Evolutionary conservation across 2,797 vertebrate species (phyloP).

Genomic region (Amniataba percoides): DNA sequence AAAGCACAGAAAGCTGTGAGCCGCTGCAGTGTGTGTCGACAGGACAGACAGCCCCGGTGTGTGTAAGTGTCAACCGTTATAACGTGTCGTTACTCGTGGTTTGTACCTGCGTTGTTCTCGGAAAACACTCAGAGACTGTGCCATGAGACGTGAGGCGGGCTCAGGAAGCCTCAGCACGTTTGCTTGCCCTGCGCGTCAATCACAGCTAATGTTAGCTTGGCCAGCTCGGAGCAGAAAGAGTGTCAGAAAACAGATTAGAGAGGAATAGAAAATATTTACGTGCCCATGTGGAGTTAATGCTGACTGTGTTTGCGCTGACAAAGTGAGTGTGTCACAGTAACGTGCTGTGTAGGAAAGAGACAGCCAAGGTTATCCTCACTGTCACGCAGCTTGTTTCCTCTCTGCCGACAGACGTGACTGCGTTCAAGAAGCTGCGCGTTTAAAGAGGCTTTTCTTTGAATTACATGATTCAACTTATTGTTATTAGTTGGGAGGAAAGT

Average conservation of each 20-base stretch:
- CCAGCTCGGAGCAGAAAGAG: conserved; percentile 35
- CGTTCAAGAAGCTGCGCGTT: neutral
- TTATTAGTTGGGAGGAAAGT: no score
- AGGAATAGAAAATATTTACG: no score
- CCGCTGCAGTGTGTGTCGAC: no score
- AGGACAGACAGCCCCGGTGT: neutral
- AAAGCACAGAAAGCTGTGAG: no score
- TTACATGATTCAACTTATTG: neutral
- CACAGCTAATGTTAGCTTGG: conserved; percentile 56
- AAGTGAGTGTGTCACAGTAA: accelerated
- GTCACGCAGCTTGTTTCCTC: neutral
- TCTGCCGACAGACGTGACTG: neutral
- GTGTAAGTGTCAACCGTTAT: conserved; percentile 44
- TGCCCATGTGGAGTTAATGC: neutral
- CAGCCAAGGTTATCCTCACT: conserved; percentile 32
- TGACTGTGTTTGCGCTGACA: no score
- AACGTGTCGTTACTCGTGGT: neutral
- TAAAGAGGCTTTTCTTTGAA: neutral
- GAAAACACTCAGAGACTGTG: neutral
- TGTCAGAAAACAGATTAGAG: neutral
- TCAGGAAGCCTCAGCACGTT: neutral
- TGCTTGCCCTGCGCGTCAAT: conserved; percentile 21
- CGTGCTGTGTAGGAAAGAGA: accelerated
- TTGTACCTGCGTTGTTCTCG: neutral
- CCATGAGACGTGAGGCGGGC: no score